Conservation (phyloP, 1,140 invertebrate genomes). For the Euwallacea fornicatus region DNA sequence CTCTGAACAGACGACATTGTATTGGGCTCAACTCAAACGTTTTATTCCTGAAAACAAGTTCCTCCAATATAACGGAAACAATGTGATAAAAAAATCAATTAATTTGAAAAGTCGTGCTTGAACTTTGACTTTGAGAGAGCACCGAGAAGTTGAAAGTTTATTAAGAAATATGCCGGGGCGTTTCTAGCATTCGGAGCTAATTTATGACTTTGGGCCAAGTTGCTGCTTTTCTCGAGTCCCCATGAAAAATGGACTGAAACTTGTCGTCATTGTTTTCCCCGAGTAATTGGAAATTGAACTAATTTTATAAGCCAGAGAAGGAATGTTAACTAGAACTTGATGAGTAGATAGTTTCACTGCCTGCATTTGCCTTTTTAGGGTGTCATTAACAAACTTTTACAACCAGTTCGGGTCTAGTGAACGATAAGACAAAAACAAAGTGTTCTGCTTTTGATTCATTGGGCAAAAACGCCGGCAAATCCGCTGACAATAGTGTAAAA, state of each 20-base stretch:
- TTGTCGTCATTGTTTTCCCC: constrained; percentile 14
- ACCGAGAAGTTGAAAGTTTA: constrained; percentile 10
- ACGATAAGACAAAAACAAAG: constrained; percentile 6
- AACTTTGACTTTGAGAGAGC: background rate
- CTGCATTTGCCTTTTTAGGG: too few species aligned
- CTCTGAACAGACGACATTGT: too few species aligned
- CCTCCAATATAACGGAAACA: too few species aligned
- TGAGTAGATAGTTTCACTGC: too few species aligned
- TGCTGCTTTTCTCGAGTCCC: background rate
- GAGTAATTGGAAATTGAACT: too few species aligned
- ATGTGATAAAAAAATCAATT: background rate
- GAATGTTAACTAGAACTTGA: background rate
- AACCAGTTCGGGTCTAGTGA: too few species aligned
- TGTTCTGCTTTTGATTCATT: constrained; percentile 13
- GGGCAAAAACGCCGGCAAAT: constrained; percentile 8
- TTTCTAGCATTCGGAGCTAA: constrained; percentile 11
- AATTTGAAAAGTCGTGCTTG: background rate
- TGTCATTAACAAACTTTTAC: too few species aligned
- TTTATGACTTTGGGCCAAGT: constrained; percentile 6
- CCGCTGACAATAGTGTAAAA: constrained; percentile 23
- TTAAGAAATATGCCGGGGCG: background rate
- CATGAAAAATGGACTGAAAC: constrained; percentile 6
- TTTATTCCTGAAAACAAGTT: too few species aligned
- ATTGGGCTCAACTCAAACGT: too few species aligned
- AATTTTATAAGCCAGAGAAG: constrained; percentile 1